phyloP scores from a whole-genome alignment of 2,797 vertebrate genomes.

The Monodelphis domestica region DNA sequence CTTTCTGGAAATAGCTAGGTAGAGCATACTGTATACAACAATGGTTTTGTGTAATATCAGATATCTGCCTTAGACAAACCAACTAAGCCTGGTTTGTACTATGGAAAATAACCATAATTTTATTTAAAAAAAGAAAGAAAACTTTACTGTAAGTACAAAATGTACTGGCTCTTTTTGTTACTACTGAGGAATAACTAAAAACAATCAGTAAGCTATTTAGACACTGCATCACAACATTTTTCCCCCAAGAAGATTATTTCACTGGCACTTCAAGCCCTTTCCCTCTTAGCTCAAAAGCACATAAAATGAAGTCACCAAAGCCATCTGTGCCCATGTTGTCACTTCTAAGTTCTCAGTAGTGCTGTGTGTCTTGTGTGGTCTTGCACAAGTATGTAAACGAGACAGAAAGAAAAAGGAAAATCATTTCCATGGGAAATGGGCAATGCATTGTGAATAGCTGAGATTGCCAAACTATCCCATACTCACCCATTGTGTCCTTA shows the following conservation, averaged over 20 bases:
- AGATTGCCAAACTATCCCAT: background rate
- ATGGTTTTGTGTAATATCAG: background rate
- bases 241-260: background rate
- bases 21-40: background rate
- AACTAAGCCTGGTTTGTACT: background rate
- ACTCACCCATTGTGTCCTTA: background rate
- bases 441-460: background rate
- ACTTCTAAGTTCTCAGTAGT: conserved; percentile 5
- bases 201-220: background rate
- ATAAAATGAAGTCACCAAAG: background rate
- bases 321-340: background rate
- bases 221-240: background rate
- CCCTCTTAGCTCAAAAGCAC: background rate
- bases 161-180: background rate
- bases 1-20: background rate
- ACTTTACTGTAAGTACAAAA: background rate
- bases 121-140: background rate
- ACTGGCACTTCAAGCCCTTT: background rate
- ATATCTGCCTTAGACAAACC: background rate
- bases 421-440: conserved; percentile 24
- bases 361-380: background rate
- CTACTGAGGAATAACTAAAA: background rate
- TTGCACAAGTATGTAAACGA: conserved; percentile 50
- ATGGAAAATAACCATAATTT: background rate
- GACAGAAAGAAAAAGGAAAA: conserved; percentile 58